These are phyloP conservation scores for Abrostola tripartita DNA, from an alignment of 2,888 invertebrate genomes.

Conservation along the genomic window DNA sequence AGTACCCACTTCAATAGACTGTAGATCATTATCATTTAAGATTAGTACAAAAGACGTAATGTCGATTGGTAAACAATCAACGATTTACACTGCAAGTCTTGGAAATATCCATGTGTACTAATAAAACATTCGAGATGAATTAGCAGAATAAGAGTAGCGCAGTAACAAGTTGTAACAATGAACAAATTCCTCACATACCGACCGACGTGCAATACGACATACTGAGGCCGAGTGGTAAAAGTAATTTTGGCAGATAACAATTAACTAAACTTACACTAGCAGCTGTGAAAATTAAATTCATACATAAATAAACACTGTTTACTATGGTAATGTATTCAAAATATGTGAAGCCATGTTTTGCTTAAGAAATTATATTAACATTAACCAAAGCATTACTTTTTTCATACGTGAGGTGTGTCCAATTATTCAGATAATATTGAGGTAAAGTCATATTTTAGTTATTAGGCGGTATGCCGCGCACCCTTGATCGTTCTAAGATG, in stretches of 20 bases:
- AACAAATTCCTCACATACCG: conserved; percentile 42
- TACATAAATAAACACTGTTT: conserved; percentile 33
- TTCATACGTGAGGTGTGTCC: conserved; percentile 11
- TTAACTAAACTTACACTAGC: conserved; percentile 29
- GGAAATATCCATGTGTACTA: conserved; percentile 25
- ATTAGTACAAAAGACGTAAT: conserved; percentile 15
- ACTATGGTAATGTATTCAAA: conserved; percentile 44
- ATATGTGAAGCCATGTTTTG: conserved; percentile 22
- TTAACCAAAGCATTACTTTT: conserved; percentile 20
- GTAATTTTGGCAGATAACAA: conserved; percentile 42
- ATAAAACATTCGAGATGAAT: conserved; percentile 43
- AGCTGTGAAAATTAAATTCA: conserved; percentile 37
- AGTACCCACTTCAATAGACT: conserved; percentile 1
- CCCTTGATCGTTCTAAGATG: conserved; percentile 4
- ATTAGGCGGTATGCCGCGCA: not conserved
- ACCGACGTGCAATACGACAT: conserved; percentile 25
- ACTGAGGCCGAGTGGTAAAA: conserved; percentile 39
- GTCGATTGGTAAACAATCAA: conserved; percentile 12
- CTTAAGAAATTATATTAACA: conserved; percentile 11
- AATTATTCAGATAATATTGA: conserved; percentile 10
- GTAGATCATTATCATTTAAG: conserved; percentile 13
- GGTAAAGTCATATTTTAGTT: not conserved
- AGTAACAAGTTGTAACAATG: conserved; percentile 37
- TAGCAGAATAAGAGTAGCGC: conserved; percentile 37
- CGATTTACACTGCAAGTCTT: conserved; percentile 28